Conservation (phyloP, 1,140 invertebrate species). For the Trachelipus rathkii region DNA sequence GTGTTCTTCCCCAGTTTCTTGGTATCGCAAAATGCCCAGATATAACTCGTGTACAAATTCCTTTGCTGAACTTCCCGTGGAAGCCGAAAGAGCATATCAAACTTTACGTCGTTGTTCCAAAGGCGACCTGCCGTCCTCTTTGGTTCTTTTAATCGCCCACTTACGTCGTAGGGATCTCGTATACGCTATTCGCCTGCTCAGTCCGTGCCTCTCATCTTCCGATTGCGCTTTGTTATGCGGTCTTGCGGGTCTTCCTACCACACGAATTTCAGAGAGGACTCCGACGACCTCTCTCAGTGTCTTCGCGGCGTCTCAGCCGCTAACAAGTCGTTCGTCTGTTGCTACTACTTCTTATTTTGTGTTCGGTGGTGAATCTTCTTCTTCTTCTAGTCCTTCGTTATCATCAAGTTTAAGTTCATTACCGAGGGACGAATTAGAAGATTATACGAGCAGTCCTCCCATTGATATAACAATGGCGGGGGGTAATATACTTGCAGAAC, state of each 20-base stretch:
- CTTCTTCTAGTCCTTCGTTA: neutral
- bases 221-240: neutral
- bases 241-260: neutral
- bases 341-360: neutral
- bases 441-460: neutral
- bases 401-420: neutral
- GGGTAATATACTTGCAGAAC: neutral
- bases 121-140: neutral
- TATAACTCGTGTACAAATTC: too few relatives aligned
- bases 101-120: neutral
- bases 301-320: neutral
- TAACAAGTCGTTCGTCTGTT: neutral
- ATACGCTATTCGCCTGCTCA: neutral
- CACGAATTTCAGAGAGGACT: neutral
- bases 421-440: neutral
- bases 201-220: neutral
- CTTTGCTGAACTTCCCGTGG: too few relatives aligned
- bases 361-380: neutral
- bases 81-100: neutral
- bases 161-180: neutral
- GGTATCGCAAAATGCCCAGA: too few relatives aligned
- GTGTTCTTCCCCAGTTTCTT: neutral
- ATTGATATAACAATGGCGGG: neutral
- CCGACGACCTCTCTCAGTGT: neutral
- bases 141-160: neutral